A percentile compares a stretch with the other conserved stretches of the same genome.
phyloP scores from a whole-genome alignment of 2,888 invertebrate genomes.

The Catocala nupta region DNA sequence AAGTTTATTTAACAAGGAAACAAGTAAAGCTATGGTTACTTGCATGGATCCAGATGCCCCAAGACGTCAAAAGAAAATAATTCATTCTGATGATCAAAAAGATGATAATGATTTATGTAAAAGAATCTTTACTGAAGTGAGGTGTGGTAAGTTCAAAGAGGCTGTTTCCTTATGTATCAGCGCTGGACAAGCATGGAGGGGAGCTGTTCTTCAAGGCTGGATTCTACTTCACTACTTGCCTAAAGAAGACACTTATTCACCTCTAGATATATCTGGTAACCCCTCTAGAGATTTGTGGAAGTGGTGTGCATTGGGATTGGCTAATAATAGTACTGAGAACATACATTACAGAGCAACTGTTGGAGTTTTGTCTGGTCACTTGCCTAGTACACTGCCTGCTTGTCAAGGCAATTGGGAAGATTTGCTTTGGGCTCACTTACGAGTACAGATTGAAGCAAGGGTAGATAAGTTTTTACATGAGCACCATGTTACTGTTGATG shows the following conservation, averaged over 20 bases:
- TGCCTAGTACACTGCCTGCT: constrained; percentile 91
- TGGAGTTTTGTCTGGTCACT: constrained; percentile 94
- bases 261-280: constrained; percentile 92
- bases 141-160: constrained; percentile 95
- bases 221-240: constrained; percentile 95
- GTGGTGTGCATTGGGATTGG: constrained; percentile 90
- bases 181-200: constrained; percentile 97
- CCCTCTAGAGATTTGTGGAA: constrained; percentile 93
- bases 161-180: constrained; percentile 94
- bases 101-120: constrained; percentile 88
- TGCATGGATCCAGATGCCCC: constrained; percentile 97
- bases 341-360: constrained; percentile 89
- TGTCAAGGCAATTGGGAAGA: constrained; percentile 95
- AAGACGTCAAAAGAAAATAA: constrained; percentile 90
- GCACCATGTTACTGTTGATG: constrained; percentile 80
- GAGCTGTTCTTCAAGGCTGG: constrained; percentile 97
- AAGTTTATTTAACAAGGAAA: constrained; percentile 82
- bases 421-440: constrained; percentile 95
- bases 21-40: constrained; percentile 85
- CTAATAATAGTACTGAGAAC: constrained; percentile 85
- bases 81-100: constrained; percentile 95
- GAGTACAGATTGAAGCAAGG: constrained; percentile 93
- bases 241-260: constrained; percentile 82
- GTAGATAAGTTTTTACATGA: constrained; percentile 90
- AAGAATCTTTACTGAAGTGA: constrained; percentile 91